A percentile compares a stretch with the other conserved stretches of the same genome.
Evolutionary conservation across 2,888 invertebrate species (phyloP).

Genomic region (Lithosia quadra): DNA sequence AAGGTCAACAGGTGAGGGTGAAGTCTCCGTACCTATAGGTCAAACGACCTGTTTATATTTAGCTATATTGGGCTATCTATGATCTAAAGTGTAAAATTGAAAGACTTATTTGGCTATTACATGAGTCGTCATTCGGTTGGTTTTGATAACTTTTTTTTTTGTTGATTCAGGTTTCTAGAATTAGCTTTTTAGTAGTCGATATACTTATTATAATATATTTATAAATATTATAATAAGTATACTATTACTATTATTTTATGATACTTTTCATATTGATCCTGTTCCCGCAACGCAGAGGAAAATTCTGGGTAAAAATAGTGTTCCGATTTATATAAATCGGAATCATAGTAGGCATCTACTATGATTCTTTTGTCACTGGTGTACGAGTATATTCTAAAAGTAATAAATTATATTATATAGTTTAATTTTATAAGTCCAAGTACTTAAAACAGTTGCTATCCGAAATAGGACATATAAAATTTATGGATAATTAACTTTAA

Average conservation of each 20-base stretch:
- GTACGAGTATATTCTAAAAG: no score
- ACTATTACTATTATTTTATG: no score
- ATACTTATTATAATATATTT: no score
- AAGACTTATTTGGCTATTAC: no score
- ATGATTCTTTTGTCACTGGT: not conserved
- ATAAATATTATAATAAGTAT: no score
- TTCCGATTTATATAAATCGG: not conserved
- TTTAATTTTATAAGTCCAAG: not conserved
- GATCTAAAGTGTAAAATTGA: not conserved
- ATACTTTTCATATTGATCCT: no score
- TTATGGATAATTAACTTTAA: no score
- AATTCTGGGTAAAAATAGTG: not conserved
- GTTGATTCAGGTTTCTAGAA: no score
- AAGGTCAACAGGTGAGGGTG: slow-evolving; percentile 38
- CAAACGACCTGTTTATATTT: slow-evolving; percentile 30
- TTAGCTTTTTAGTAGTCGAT: not conserved
- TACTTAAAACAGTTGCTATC: not conserved
- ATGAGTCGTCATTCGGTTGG: not conserved
- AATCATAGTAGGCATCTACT: no score
- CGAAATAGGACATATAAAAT: not conserved
- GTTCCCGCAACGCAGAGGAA: not conserved
- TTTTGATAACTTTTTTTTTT: not conserved
- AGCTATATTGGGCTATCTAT: slow-evolving; percentile 18
- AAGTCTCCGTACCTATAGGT: slow-evolving; percentile 30
- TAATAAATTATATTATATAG: no score